Evolutionary conservation across 2,888 invertebrate genomes (phyloP).

Genomic region (Stenurella melanura): DNA sequence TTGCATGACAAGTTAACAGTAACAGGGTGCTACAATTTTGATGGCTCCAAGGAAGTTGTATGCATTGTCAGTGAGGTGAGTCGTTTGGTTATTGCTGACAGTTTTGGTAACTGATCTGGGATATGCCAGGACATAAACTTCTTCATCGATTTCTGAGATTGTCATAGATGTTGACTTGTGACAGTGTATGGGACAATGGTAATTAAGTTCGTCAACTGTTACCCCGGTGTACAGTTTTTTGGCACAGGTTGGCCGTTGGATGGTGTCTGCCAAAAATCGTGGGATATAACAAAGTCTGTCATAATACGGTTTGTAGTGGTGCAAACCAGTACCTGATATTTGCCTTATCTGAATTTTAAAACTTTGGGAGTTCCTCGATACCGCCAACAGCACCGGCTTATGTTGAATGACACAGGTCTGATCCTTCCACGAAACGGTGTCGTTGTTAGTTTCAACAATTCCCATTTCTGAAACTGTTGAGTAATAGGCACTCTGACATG

Average conservation of each 20-base stretch:
- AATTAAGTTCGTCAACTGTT: slow-evolving; percentile 47
- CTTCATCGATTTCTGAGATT: slow-evolving; percentile 49
- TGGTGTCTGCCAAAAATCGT: slow-evolving; percentile 45
- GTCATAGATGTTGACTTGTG: slow-evolving; percentile 9
- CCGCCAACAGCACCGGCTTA: slow-evolving; percentile 36
- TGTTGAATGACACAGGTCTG: slow-evolving; percentile 50
- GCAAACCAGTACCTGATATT: slow-evolving; percentile 47
- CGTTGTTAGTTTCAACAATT: slow-evolving; percentile 45
- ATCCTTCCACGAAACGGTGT: slow-evolving; percentile 53
- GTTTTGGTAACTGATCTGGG: slow-evolving; percentile 36
- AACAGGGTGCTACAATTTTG: slow-evolving; percentile 26
- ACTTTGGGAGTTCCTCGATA: too few species aligned
- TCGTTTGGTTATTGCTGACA: slow-evolving; percentile 31
- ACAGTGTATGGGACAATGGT: slow-evolving; percentile 50
- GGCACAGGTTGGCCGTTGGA: slow-evolving; percentile 47
- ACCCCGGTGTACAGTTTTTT: slow-evolving; percentile 48
- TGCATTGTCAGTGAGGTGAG: neutral
- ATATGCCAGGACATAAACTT: slow-evolving; percentile 45
- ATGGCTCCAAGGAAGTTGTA: too few species aligned
- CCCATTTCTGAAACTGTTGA: slow-evolving; percentile 28
- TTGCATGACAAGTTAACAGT: slow-evolving; percentile 23
- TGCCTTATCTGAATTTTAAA: slow-evolving; percentile 23
- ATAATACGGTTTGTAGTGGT: neutral
- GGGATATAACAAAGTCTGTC: slow-evolving; percentile 50
- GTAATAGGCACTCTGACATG: too few species aligned